Conservation (phyloP, 2,113 vertebrate species). For the Mus pahari region DNA sequence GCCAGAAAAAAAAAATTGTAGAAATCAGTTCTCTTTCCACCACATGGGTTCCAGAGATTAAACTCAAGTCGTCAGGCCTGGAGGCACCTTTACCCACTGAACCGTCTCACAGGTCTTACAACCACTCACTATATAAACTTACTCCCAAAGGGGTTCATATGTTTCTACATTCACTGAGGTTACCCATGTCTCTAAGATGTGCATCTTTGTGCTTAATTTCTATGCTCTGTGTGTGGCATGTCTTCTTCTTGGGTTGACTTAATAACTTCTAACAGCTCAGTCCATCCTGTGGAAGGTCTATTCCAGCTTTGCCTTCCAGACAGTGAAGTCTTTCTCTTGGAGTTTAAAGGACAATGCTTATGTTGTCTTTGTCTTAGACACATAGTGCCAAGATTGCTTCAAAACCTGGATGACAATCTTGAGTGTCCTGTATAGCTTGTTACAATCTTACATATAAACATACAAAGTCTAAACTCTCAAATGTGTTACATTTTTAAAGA, state of each 20-base stretch:
- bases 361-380: background rate
- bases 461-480: background rate
- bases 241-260: constrained; percentile 18
- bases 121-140: background rate
- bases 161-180: background rate
- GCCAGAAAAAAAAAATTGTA: background rate
- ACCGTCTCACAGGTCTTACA: background rate
- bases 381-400: background rate
- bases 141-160: background rate
- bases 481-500: background rate
- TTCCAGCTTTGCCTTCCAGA: background rate
- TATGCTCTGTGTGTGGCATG: background rate
- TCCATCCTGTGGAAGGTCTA: background rate
- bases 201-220: background rate
- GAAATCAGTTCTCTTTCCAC: background rate
- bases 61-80: background rate
- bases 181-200: background rate
- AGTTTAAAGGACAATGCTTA: background rate
- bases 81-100: background rate
- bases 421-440: background rate
- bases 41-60: background rate
- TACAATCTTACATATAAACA: background rate
- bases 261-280: background rate
- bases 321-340: background rate
- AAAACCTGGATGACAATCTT: background rate